These are phyloP conservation scores for Scrobipalpa atriplicella DNA, from an alignment of 2,888 invertebrate genomes.

Conservation along the genomic window DNA sequence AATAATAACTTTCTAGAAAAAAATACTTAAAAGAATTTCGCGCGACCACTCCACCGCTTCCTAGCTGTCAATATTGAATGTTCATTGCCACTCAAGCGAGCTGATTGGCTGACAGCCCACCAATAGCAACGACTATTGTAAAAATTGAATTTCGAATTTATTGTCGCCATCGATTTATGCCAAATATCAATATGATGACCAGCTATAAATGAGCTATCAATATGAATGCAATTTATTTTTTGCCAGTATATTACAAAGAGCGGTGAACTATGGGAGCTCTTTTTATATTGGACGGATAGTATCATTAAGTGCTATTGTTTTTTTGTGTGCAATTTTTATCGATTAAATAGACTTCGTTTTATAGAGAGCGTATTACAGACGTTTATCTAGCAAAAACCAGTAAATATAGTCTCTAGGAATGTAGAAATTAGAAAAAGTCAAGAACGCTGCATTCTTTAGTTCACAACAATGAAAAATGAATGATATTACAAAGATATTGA, in stretches of 20 bases:
- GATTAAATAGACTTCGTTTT: conserved; percentile 13
- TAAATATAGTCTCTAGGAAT: too few species aligned
- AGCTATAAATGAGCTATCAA: conserved; percentile 42
- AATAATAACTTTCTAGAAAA: conserved; percentile 31
- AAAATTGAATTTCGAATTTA: conserved; percentile 58
- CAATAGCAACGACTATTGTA: conserved; percentile 56
- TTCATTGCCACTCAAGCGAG: conserved; percentile 60
- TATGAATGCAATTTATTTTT: conserved; percentile 40
- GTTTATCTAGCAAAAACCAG: too few species aligned
- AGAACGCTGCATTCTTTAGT: too few species aligned
- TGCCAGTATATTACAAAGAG: conserved; percentile 30
- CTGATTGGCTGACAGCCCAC: conserved; percentile 62
- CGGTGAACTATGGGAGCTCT: conserved; percentile 38
- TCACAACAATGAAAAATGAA: too few species aligned
- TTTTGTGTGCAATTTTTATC: conserved; percentile 35
- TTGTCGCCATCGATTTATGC: conserved; percentile 43
- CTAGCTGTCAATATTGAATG: conserved; percentile 46
- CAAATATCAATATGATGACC: conserved; percentile 47
- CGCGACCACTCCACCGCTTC: conserved; percentile 54
- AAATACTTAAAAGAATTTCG: conserved; percentile 35
- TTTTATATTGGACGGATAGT: conserved; percentile 36
- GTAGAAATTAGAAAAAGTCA: too few species aligned
- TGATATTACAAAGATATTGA: too few species aligned
- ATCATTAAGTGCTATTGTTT: conserved; percentile 35
- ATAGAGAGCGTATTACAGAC: too few species aligned